Percentiles rank a stretch among this genome's conserved stretches.
Conservation (phyloP, 2,888 invertebrate genomes). For the Ormyrus rosae region DNA sequence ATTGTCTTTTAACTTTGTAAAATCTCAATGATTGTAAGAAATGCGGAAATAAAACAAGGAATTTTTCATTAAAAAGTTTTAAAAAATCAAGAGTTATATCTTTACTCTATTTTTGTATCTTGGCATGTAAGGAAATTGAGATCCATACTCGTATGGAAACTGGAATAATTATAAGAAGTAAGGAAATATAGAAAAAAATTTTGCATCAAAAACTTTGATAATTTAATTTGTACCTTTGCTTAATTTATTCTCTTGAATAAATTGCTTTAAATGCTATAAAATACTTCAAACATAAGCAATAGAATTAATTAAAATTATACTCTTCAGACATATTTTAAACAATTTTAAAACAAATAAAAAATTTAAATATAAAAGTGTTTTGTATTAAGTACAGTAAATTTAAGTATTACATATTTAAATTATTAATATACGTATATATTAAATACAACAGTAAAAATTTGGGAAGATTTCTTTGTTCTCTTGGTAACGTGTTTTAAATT, state of each 20-base stretch:
- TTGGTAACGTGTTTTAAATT: constrained; percentile 12
- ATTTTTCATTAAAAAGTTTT: constrained; percentile 2
- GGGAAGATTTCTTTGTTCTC: constrained; percentile 6
- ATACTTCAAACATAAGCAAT: background rate
- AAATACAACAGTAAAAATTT: constrained; percentile 8
- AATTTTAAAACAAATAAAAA: constrained; percentile 15
- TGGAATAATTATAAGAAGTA: too few relatives aligned
- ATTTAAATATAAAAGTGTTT: constrained; percentile 14
- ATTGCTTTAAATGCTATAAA: background rate
- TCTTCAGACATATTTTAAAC: too few relatives aligned
- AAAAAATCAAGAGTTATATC: background rate
- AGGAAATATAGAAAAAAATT: too few relatives aligned
- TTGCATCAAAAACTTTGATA: too few relatives aligned
- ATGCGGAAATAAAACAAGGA: too few relatives aligned
- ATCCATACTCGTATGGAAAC: too few relatives aligned
- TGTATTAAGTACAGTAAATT: background rate
- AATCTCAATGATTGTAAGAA: too few relatives aligned
- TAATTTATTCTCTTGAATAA: constrained; percentile 11
- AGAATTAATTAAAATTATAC: too few relatives aligned
- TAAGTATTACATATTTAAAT: too few relatives aligned
- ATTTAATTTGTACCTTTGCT: background rate
- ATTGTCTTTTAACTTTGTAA: too few relatives aligned
- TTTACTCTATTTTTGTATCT: too few relatives aligned
- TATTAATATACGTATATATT: background rate
- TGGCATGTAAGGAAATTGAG: too few relatives aligned